phyloP scores from a whole-genome alignment of 92 coral and sea anemone species.

The Zoanthus gigantus region DNA sequence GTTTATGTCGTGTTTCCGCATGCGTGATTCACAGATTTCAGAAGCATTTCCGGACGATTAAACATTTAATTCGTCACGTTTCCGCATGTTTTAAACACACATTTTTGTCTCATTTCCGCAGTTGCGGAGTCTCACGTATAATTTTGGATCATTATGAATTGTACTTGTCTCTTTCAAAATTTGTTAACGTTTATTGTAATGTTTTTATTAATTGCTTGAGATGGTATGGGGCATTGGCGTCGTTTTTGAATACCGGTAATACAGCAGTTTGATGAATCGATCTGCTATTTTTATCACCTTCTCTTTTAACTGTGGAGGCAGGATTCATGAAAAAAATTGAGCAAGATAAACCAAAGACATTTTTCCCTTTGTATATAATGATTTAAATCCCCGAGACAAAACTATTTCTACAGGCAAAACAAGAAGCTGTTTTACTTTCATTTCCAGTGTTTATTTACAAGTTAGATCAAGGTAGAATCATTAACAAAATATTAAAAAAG shows the following conservation, averaged over 20 bases:
- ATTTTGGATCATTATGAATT: not conserved
- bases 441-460: slow-evolving; percentile 33
- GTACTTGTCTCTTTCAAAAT: not conserved
- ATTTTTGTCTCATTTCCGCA: too few relatives aligned
- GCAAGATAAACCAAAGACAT: not conserved
- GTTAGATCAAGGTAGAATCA: not conserved
- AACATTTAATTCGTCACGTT: too few relatives aligned
- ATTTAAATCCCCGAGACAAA: slow-evolving; percentile 9
- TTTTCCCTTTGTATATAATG: slow-evolving; percentile 10
- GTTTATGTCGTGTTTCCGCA: too few relatives aligned
- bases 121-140: too few relatives aligned
- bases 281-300: not conserved
- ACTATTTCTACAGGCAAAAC: not conserved
- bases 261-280: too few relatives aligned
- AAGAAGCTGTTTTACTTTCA: slow-evolving; percentile 25
- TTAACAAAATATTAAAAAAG: not conserved
- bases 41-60: too few relatives aligned
- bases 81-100: too few relatives aligned
- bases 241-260: not conserved
- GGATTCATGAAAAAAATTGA: not conserved
- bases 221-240: not conserved
- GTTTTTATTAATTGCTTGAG: not conserved
- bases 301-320: not conserved
- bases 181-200: not conserved
- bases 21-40: too few relatives aligned